Evolutionary conservation across 2,888 invertebrate species (phyloP), one percentile per base, ranked within the genome.

Genomic region (Monochamus alternatus): DNA sequence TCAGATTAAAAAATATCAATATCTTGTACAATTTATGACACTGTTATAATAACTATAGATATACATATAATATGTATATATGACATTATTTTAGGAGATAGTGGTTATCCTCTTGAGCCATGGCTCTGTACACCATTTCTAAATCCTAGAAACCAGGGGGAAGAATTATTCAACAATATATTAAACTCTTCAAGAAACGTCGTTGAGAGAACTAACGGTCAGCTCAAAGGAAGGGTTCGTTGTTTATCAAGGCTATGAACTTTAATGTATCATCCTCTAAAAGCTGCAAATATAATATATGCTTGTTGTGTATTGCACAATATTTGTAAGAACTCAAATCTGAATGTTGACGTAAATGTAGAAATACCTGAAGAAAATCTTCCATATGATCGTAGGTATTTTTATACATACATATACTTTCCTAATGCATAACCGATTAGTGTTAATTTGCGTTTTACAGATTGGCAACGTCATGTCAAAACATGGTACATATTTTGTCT

Each of bases 201-300:
- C 38, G 31, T 71, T 38, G 71, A 71, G 51, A 62, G 71, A 12
- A 52, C 51, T 32, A 71, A 71, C 62, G 71, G 71, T 51, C 22
- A 63, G 4, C n/a, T 71, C 62, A 71, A 71, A 52, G 51, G 52
- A 47, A 52, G 67, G 38, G 63, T 71, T 38, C 62, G 71, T 0
- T 71, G 71, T 52, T 63, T 71, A 31, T 52, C 62, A 10, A 59
- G 52, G n/a, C 71, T 63, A 8, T 12, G 63, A 71, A 63, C 52
- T 3, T 10, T 71, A 31, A 52, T 63, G 10, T 71, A 71, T 38
- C 44, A 60, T 9, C 62, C 63, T 52, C 10, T 52, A 5, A 62
- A 32, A 32, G 63, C 71, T 10, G 62, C 60, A 32, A 52, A 63
- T 52, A 63, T 71, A 30, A 63, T 71, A 32, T 63, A 62, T 63